These are phyloP conservation scores for Meriones psammophilus DNA, from an alignment of 2,797 vertebrate genomes.

Conservation along the genomic window DNA sequence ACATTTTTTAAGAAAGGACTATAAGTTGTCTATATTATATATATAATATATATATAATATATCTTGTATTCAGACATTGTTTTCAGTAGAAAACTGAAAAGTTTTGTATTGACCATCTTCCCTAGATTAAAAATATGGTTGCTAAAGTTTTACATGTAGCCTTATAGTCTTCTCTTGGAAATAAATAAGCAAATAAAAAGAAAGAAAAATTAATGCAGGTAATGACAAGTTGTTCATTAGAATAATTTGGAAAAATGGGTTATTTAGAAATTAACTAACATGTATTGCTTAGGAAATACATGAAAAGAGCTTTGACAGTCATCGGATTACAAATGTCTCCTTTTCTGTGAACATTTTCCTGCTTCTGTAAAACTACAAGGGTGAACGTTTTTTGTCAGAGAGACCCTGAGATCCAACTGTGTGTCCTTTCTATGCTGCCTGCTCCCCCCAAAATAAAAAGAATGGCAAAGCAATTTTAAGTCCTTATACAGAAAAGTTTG, in stretches of 20 bases:
- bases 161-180: neutral
- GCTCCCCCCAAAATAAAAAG: conserved; percentile 12
- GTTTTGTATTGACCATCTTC: neutral
- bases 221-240: neutral
- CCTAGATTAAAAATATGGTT: neutral
- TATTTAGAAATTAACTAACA: neutral
- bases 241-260: neutral
- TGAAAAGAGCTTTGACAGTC: neutral
- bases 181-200: neutral
- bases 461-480: conserved; percentile 73
- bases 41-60: too few species aligned
- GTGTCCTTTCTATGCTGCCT: neutral
- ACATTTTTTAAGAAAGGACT: neutral
- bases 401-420: neutral
- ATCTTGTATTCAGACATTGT: neutral
- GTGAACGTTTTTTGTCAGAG: conserved; percentile 7
- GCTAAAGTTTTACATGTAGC: neutral
- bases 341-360: conserved; percentile 35
- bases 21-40: neutral
- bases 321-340: neutral
- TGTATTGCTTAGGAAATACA: neutral
- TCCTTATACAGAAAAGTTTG: conserved; percentile 57
- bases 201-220: neutral
- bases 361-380: conserved; percentile 7
- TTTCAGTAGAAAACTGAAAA: neutral